phyloP scores from a whole-genome alignment of 2,888 invertebrate species.

The Temnothorax unifasciatus region DNA sequence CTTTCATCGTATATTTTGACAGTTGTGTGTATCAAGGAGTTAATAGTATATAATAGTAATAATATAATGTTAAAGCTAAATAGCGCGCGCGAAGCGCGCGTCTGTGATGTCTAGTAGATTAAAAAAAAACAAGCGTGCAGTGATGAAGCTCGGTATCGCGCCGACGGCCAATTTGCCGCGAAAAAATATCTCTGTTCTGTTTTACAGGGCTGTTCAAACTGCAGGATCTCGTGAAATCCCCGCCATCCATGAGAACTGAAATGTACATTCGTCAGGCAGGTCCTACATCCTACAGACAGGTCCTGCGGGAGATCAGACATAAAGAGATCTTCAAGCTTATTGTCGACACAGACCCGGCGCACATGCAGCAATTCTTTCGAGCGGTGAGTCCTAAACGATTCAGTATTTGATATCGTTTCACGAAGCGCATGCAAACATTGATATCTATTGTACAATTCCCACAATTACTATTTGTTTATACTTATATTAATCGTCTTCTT shows the following conservation, averaged over 20 bases:
- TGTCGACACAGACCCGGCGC: slow-evolving; percentile 94
- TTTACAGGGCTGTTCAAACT: slow-evolving; percentile 92
- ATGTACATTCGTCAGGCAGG: slow-evolving; percentile 93
- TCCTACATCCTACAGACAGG: slow-evolving; percentile 89
- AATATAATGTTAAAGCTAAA: no score
- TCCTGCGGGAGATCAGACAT: slow-evolving; percentile 93
- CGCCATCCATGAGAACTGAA: slow-evolving; percentile 90
- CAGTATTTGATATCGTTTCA: neutral
- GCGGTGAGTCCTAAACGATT: slow-evolving; percentile 90
- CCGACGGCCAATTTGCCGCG: neutral
- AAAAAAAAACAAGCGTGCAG: neutral
- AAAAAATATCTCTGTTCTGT: slow-evolving; percentile 15
- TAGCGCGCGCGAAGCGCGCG: no score
- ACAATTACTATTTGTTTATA: neutral
- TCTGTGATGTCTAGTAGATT: neutral
- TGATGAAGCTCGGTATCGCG: neutral
- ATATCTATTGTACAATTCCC: neutral
- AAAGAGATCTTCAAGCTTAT: slow-evolving; percentile 95
- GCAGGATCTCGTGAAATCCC: slow-evolving; percentile 92
- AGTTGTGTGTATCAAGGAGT: no score
- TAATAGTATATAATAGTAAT: no score
- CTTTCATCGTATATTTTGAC: no score
- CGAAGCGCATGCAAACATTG: neutral
- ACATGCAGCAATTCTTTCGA: slow-evolving; percentile 93
- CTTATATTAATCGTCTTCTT: neutral